Conservation (phyloP, 2,888 invertebrate genomes). For the Calliopum simillimum region DNA sequence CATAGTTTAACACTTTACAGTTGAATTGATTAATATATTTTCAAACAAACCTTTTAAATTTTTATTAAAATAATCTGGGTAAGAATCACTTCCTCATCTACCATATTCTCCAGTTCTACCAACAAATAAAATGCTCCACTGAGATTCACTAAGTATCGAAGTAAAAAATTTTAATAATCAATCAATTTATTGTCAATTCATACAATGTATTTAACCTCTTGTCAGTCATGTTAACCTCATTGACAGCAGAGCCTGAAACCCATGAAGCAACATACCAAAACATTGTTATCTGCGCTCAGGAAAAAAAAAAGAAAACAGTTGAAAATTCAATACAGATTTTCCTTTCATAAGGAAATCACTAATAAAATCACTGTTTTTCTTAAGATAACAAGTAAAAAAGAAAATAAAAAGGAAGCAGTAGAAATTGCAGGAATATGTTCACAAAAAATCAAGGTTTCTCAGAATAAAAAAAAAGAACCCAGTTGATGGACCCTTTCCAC, state of each 20-base stretch:
- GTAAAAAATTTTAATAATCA: conserved; percentile 25
- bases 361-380: conserved; percentile 32
- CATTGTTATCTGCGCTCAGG: not conserved
- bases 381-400: conserved; percentile 14
- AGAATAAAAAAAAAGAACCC: not conserved
- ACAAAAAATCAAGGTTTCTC: no score
- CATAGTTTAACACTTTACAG: no score
- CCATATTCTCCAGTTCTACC: no score
- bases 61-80: no score
- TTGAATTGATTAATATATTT: no score
- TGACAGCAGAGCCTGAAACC: conserved; percentile 14
- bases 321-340: not conserved
- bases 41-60: no score
- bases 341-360: not conserved
- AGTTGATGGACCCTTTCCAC: not conserved
- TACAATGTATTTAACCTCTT: conserved; percentile 29
- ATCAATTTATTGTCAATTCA: not conserved
- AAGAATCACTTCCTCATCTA: no score
- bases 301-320: not conserved
- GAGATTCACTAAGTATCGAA: not conserved
- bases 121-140: no score
- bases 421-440: not conserved
- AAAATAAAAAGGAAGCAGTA: not conserved
- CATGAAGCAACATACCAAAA: not conserved
- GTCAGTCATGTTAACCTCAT: conserved; percentile 4